Base-by-base conservation (phyloP, 2,888 invertebrate genomes). In the Rhopalosiphum nymphaeae region DNA sequence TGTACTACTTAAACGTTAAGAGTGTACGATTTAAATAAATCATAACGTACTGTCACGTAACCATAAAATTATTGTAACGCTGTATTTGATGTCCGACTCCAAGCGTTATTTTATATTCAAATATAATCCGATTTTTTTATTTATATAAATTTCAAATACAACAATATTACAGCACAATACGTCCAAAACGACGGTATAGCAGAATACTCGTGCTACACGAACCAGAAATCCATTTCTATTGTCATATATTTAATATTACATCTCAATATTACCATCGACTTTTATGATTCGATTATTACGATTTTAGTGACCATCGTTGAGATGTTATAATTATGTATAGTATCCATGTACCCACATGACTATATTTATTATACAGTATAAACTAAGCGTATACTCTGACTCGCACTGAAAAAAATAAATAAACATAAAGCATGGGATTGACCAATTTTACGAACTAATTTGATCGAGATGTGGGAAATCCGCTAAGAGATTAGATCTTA, bases 231-330 rank as follows among this genome's bases (percentile, higher is more conserved):
- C 49, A 49, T 49, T 49, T 49, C 49, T 11, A 49, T 49, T 49
- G 49, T 49, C 49, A 13, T 1, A 49, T 49, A 49, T 11, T 49
- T 1, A 49, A 49, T 13, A 49, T 13, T 49, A 13, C 0, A n/a
- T n/a, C n/a, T n/a, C 13, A 4, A n/a, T 29, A n/a, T 13, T 67
- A 0, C 7, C n/a, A 3, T 11, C n/a, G 4, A 11, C 3, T 29
- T 29, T 3, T 3, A 7, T 11, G 61, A 61, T 10, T 61, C 29
- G 11, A 46, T 46, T 46, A 29, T 29, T 61, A 61, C 61, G 29
- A 61, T 29, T 61, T 61, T 29, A 61, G 29, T 61, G 29, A 61
- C 9, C 29, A 29, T 11, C 26, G 61, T 61, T 29, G 61, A 26
- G 1, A 26, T 61, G 57, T 11, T 29, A 61, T 61, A 29, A 61